Conservation (phyloP, 2,113 vertebrate species). For the Urocitellus parryii region DNA sequence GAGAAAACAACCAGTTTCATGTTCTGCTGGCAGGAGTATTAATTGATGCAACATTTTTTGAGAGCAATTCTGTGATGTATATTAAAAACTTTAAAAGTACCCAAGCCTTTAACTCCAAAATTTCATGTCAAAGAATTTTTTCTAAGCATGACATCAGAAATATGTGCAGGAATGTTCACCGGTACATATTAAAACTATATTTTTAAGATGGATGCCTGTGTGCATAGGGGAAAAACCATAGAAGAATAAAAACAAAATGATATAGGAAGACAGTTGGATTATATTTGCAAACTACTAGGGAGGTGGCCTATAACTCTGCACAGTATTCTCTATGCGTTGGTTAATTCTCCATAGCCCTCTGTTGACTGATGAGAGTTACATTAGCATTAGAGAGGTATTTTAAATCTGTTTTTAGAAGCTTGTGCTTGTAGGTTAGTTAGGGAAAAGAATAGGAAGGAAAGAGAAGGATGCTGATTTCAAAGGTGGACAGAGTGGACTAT, state of each 20-base stretch:
- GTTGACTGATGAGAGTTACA: conserved; percentile 22
- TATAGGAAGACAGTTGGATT: neutral
- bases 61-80: neutral
- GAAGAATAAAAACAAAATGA: conserved; percentile 30
- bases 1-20: neutral
- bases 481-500: neutral
- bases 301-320: neutral
- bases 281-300: neutral
- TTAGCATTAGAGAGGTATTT: neutral
- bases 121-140: conserved; percentile 31
- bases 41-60: neutral
- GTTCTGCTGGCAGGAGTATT: neutral
- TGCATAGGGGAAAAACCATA: neutral
- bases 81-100: conserved; percentile 47
- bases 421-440: conserved; percentile 13
- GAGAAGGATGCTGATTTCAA: conserved; percentile 38
- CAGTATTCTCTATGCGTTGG: neutral
- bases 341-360: neutral
- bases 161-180: neutral
- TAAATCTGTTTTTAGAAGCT: conserved; percentile 27
- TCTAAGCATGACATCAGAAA: conserved; percentile 3
- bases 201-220: neutral
- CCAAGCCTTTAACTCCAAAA: neutral
- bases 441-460: conserved; percentile 33
- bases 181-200: neutral